Conservation (phyloP, 2,888 invertebrate species). For the Zaprionus obscuricornis region DNA sequence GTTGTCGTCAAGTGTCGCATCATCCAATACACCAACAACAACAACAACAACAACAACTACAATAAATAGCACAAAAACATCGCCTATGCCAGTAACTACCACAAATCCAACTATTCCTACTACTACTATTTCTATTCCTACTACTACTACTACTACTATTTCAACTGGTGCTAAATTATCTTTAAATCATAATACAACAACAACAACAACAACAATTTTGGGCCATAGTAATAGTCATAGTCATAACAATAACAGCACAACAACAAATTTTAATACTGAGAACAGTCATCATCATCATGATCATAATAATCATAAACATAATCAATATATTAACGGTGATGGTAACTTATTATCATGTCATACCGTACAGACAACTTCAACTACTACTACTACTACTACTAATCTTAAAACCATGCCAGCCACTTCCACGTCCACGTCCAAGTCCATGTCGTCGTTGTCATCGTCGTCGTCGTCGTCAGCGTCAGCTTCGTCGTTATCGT, state of each 20-base stretch:
- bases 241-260: slow-evolving; percentile 39
- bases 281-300: slow-evolving; percentile 45
- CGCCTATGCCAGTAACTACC: slow-evolving; percentile 81
- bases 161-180: slow-evolving; percentile 63
- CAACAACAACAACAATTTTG: too few species aligned
- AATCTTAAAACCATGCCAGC: slow-evolving; percentile 61
- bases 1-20: slow-evolving; percentile 47
- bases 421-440: slow-evolving; percentile 29
- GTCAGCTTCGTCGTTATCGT: slow-evolving; percentile 36
- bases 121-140: slow-evolving; percentile 76
- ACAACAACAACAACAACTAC: slow-evolving; percentile 30
- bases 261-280: too few species aligned
- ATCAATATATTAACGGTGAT: slow-evolving; percentile 63
- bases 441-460: slow-evolving; percentile 48
- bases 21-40: slow-evolving; percentile 59
- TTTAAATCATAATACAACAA: slow-evolving; percentile 60
- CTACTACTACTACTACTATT: slow-evolving; percentile 79
- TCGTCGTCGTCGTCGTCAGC: slow-evolving; percentile 43
- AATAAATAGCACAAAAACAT: slow-evolving; percentile 52
- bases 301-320: slow-evolving; percentile 44
- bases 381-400: slow-evolving; percentile 52
- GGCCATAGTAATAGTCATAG: slow-evolving; percentile 37
- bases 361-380: too few species aligned
- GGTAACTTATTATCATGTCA: too few species aligned
- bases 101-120: too few species aligned